Evolutionary conservation across 1,140 invertebrate species (phyloP), one percentile per base, ranked within the genome.

Genomic region (Protaetia brevitarsis): DNA sequence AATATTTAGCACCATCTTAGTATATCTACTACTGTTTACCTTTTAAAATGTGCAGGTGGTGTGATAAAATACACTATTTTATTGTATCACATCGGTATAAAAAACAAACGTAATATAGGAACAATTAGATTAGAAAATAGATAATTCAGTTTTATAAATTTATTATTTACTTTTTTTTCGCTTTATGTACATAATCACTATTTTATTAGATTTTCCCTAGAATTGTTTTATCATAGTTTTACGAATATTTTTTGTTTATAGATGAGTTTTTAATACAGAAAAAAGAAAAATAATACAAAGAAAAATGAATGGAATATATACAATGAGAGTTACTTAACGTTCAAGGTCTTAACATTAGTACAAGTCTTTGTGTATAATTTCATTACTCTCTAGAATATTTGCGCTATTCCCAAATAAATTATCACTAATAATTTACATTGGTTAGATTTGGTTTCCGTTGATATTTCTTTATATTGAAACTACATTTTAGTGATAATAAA

Each of bases 321-420:
- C 57, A 59, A 59, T 59, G 57, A 59, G 29, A 29, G 10, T 29
- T 31, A 31, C 19, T 28, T 59, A 59, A 51, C 1, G 21, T 51
- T 51, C 26, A 2, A 51, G 26, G 41, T 59, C 57, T 59, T 59
- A 59, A 30, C 26, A 27, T 11, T 59, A 59, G 30, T 59, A 59
- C 57, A 59, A 59, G 57, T 59, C 57, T 59, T 59, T 59, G 57
- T 59, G 57, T 29, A 59, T 59, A 16, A 59, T 29, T 59, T 51
- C 19, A 51, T 51, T 51, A 51, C 21, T 6, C 26, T 23, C 41
- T 29, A 29, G 1, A 16, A 51, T 51, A 59, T 19, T 27, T 29
- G 29, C 16, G 3, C 57, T 59, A 59, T 29, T 27, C 30, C 30
- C 13, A 59, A 29, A 51, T 51, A 51, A 59, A 59, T 59, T 34